These are phyloP conservation scores for Nemopilema nomurai DNA, from an alignment of 30 jellyfish, hydroid and myxozoan species.

Conservation along the genomic window DNA sequence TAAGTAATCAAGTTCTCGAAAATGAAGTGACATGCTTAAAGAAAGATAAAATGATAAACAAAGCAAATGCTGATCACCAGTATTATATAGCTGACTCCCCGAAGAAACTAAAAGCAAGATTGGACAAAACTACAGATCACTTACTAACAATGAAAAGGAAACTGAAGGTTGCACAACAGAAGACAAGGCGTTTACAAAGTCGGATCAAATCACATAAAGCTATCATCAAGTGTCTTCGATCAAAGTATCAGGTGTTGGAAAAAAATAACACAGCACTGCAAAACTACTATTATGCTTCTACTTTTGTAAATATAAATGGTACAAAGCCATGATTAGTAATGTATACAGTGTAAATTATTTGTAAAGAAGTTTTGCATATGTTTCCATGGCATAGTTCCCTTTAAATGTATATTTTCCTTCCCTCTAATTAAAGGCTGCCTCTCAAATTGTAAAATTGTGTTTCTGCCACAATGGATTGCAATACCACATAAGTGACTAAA, in stretches of 20 bases:
- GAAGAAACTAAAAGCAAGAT: not conserved
- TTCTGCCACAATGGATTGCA: too few relatives aligned
- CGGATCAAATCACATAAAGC: not conserved
- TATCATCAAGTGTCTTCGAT: not conserved
- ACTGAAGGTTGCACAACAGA: not conserved
- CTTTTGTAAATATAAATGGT: not conserved
- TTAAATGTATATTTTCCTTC: too few relatives aligned
- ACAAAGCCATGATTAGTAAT: not conserved
- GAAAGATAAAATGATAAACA: not conserved
- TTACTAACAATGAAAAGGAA: too few relatives aligned
- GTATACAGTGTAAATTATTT: not conserved
- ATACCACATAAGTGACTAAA: too few relatives aligned
- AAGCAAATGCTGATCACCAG: not conserved
- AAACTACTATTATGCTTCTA: not conserved
- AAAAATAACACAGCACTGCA: not conserved
- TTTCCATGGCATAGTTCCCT: too few relatives aligned
- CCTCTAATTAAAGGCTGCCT: too few relatives aligned
- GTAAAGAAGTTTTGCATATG: too few relatives aligned
- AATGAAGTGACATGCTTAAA: not conserved
- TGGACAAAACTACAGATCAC: not conserved
- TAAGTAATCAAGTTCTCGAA: not conserved
- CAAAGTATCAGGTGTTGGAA: not conserved
- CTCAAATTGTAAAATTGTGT: too few relatives aligned
- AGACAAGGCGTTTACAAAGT: not conserved
- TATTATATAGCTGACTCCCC: not conserved